Evolutionary conservation across 2,888 invertebrate genomes (phyloP).

Genomic region (Ormyrus pomaceus): DNA sequence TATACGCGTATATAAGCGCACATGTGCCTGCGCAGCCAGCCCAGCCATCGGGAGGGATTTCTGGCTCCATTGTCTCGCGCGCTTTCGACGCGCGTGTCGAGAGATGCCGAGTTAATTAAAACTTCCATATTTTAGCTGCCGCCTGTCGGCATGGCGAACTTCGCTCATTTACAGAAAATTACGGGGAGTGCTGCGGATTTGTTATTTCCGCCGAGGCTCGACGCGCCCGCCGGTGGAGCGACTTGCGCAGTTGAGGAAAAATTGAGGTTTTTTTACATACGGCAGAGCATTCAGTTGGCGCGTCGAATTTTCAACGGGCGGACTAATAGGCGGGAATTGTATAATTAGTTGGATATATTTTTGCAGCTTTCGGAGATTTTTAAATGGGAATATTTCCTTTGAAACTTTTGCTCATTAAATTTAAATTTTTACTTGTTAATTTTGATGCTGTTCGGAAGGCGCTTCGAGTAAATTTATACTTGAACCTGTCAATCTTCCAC

Average conservation of each 20-base stretch:
- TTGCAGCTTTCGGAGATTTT: too few relatives aligned
- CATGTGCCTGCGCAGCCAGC: not conserved
- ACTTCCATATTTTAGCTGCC: conserved; percentile 46
- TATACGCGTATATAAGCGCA: not conserved
- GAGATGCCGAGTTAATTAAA: conserved; percentile 55
- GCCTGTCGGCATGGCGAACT: not conserved
- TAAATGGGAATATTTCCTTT: too few relatives aligned
- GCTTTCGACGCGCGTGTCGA: not conserved
- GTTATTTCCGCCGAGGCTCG: too few relatives aligned
- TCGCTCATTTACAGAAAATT: not conserved
- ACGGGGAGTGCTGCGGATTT: too few relatives aligned
- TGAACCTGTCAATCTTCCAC: conserved; percentile 64
- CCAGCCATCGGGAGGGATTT: conserved; percentile 20
- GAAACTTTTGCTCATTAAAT: not conserved
- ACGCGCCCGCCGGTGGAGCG: too few relatives aligned
- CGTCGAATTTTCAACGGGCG: too few relatives aligned
- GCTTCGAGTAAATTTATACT: conserved; percentile 62
- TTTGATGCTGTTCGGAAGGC: not conserved
- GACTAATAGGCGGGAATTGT: too few relatives aligned
- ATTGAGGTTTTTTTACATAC: too few relatives aligned
- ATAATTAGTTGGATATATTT: too few relatives aligned
- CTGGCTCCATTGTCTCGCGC: conserved; percentile 30
- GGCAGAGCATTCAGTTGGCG: too few relatives aligned
- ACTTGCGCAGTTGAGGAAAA: too few relatives aligned
- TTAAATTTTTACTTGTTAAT: conserved; percentile 14